These are phyloP conservation scores for Carcina quercana DNA, from an alignment of 2,888 invertebrate species.

Conservation along the genomic window DNA sequence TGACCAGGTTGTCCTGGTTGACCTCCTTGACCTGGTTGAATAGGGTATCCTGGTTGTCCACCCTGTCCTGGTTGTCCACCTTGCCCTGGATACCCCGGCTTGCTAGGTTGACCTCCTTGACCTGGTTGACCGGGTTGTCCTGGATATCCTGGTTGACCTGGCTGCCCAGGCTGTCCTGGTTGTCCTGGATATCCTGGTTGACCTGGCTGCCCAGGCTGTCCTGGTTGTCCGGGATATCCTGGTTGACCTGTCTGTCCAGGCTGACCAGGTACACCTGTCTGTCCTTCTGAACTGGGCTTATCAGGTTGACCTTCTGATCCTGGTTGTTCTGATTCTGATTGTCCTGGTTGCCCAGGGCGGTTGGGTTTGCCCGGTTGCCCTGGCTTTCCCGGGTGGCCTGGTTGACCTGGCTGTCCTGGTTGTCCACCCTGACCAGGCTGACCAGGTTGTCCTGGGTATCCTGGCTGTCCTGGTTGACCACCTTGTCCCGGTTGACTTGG, in stretches of 20 bases:
- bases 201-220: constrained; percentile 60
- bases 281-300: constrained; percentile 16
- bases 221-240: constrained; percentile 44
- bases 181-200: constrained; percentile 23
- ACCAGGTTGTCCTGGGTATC: constrained; percentile 21
- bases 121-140: constrained; percentile 19
- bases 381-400: constrained; percentile 14
- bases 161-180: constrained; percentile 25
- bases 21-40: constrained; percentile 12
- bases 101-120: constrained; percentile 12
- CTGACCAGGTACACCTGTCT: constrained; percentile 22
- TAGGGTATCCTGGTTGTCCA: constrained; percentile 14
- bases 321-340: constrained; percentile 31
- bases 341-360: constrained; percentile 14
- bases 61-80: constrained; percentile 17
- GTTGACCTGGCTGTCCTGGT: constrained; percentile 23
- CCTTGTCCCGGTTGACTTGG: constrained; percentile 38
- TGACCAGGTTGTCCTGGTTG: constrained; percentile 14
- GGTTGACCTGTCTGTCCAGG: constrained; percentile 33
- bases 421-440: constrained; percentile 19
- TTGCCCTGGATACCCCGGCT: constrained; percentile 16
- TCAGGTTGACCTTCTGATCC: constrained; percentile 26
- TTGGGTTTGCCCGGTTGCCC: constrained; percentile 16
- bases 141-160: constrained; percentile 28
- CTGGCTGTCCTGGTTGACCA: constrained; percentile 16